Conservation (phyloP, 2,888 invertebrate genomes). For the Drosophila subsilvestris region DNA sequence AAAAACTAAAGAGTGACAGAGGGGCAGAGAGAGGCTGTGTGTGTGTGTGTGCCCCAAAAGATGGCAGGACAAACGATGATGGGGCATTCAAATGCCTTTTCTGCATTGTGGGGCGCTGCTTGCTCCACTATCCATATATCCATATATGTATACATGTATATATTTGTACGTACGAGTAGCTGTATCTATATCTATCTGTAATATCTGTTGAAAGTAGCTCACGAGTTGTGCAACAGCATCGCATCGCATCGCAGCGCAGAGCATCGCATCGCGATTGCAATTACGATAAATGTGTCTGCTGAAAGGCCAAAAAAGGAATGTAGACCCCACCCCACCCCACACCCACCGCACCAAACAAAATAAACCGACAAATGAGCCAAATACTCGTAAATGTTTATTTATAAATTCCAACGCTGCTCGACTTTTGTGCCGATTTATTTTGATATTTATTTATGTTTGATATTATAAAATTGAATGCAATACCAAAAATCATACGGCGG, state of each 20-base stretch:
- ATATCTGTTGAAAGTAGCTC: conserved; percentile 41
- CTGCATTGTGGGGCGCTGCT: conserved; percentile 54
- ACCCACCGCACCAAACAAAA: conserved; percentile 51
- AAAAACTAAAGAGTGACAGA: neutral
- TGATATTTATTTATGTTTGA: conserved; percentile 50
- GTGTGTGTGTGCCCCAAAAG: conserved; percentile 2
- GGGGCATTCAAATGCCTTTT: conserved; percentile 79
- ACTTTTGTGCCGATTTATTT: conserved; percentile 72
- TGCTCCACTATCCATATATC: conserved; percentile 1
- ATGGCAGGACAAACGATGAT: conserved; percentile 32
- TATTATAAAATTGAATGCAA: conserved; percentile 75
- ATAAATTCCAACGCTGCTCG: conserved; percentile 53
- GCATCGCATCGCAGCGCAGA: conserved; percentile 57
- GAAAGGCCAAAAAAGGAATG: conserved; percentile 63
- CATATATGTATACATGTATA: conserved; percentile 20
- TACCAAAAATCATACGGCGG: conserved; percentile 67
- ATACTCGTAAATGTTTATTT: conserved; percentile 74
- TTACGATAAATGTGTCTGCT: conserved; percentile 73
- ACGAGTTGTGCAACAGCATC: conserved; percentile 78
- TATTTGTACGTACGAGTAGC: conserved; percentile 6
- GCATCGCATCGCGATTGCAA: conserved; percentile 76
- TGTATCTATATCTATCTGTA: conserved; percentile 32
- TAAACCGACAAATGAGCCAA: conserved; percentile 81
- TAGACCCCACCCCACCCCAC: conserved; percentile 53
- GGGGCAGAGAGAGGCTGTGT: conserved; percentile 5